Conservation (phyloP, 2,113 vertebrate genomes). For the Ammodramus savannarum region DNA sequence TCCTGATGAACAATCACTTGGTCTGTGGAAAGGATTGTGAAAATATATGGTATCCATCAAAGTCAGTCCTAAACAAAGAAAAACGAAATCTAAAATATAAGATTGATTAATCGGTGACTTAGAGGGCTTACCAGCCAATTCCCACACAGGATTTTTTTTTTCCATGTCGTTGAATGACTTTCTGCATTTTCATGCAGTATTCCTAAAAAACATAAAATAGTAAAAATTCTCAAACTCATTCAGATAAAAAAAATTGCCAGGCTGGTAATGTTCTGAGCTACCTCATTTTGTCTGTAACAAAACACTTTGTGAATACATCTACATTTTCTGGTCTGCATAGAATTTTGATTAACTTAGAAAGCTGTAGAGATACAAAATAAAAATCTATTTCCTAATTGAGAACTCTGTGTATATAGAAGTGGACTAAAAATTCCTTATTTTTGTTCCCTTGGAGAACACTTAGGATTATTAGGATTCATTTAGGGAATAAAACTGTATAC, state of each 20-base stretch:
- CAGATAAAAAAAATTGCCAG: neutral
- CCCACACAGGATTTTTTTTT: neutral
- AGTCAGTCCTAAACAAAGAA: slow-evolving; percentile 20
- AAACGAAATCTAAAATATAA: slow-evolving; percentile 10
- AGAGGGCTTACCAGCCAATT: neutral
- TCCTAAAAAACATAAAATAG: neutral
- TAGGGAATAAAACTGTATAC: neutral
- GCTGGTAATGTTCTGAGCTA: neutral
- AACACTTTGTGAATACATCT: neutral
- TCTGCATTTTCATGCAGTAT: neutral
- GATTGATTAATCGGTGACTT: neutral
- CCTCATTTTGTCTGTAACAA: neutral
- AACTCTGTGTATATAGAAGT: neutral
- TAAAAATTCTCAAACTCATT: neutral
- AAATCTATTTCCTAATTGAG: neutral
- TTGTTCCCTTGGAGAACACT: neutral
- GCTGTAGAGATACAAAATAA: neutral
- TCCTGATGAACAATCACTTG: neutral
- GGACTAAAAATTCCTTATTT: neutral
- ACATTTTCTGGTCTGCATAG: neutral
- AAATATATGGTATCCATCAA: slow-evolving; percentile 35
- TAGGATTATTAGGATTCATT: neutral
- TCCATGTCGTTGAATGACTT: neutral
- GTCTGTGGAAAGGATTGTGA: neutral
- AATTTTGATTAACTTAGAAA: neutral